phyloP scores from a whole-genome alignment of 1,140 invertebrate species.

The Sycophaga agraensis region DNA sequence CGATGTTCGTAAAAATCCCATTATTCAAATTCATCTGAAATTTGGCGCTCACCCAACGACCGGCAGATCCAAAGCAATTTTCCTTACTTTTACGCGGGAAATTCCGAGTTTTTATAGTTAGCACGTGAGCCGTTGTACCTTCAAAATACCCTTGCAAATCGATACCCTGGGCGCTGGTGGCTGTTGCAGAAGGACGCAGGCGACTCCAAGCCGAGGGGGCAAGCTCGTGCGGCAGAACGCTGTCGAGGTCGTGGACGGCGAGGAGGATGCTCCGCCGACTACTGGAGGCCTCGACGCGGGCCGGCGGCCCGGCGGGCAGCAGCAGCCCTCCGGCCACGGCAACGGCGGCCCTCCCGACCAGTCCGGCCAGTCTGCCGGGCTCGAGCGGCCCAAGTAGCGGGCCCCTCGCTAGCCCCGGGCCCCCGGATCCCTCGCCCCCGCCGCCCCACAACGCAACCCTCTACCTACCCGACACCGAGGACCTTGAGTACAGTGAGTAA shows the following conservation, averaged over 20 bases:
- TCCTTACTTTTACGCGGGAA: no score
- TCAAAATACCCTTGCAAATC: no score
- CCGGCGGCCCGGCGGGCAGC: background rate
- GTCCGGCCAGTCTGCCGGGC: background rate
- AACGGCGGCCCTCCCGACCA: slow-evolving; percentile 1
- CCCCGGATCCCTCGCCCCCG: no score
- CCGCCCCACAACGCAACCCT: slow-evolving; percentile 43
- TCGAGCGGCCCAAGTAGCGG: background rate
- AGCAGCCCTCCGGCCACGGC: slow-evolving; percentile 19
- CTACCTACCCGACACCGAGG: slow-evolving; percentile 48
- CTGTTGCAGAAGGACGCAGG: slow-evolving; percentile 21
- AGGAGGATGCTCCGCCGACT: slow-evolving; percentile 28
- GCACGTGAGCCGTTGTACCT: no score
- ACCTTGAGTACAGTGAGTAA: slow-evolving; percentile 56
- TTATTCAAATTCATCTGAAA: no score
- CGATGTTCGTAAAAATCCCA: no score
- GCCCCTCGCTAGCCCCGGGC: background rate
- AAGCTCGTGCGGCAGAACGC: slow-evolving; percentile 31
- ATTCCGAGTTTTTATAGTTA: no score
- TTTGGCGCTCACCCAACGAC: no score
- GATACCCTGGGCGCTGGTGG: no score
- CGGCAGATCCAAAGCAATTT: no score
- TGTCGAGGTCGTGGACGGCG: slow-evolving; percentile 16
- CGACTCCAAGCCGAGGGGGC: slow-evolving; percentile 23
- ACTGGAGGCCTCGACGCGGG: slow-evolving; percentile 16